Evolutionary conservation across 2,113 vertebrate species (phyloP), one percentile per base, ranked within the genome.

Genomic region (Eulemur macaco): DNA sequence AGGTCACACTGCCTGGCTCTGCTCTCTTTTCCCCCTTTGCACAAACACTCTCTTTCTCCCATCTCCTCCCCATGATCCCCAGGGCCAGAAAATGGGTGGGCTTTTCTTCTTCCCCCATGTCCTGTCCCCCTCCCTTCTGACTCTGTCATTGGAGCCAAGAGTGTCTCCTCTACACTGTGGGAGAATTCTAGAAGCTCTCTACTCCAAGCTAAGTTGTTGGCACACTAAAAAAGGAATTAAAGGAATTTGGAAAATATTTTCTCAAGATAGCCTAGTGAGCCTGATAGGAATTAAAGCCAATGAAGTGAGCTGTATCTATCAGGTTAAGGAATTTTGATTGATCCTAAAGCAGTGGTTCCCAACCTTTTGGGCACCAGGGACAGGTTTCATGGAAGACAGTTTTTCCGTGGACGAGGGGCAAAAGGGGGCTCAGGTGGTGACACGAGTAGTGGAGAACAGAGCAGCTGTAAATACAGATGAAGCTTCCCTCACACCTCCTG

Each of bases 171-270:
- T n/a, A 4, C 8, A 8, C 4, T 21, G 25, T 12, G 17, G 52
- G 37, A 97, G 52, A 83, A 84, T 42, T 52, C 76, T 56, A 14
- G 29, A 78, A 83, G 63, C 37, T 73, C 73, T 9, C 82, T 91
- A 77, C 82, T 89, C 54, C 47, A 52, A n/a, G 76, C 85, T 69
- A 85, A 96, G 21, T 42, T 34, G 60, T 69, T 50, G 18, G 68
- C 50, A 74, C 60, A 23, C 34, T 74, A 14, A 78, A 77, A 27
- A 78, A 76, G 29, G 91, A 94, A 92, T 74, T 63, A 78, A 74
- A 97, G 64, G 83, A 86, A 96, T 94, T 76, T 92, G 58, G 56
- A 74, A 82, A 87, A 39, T 96, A 66, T 86, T 91, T 96, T 96
- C 92, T 86, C 87, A 95, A 39, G 39, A 47, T 87, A 92, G 76